Conservation (phyloP, 2,113 vertebrate species). For the Semnornis frantzii region DNA sequence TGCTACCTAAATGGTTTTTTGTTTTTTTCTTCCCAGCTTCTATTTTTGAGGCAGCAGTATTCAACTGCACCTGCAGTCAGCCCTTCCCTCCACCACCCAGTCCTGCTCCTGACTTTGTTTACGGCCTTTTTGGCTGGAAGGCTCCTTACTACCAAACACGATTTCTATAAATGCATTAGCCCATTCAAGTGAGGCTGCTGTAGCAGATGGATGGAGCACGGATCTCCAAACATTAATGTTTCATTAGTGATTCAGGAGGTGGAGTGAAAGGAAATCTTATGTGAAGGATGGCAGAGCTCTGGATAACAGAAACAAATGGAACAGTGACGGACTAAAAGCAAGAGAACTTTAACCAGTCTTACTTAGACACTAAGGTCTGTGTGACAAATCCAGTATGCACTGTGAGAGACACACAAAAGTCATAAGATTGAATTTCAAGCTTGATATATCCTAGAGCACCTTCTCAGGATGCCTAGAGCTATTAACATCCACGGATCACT, state of each 20-base stretch:
- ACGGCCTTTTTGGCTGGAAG: slow-evolving; percentile 71
- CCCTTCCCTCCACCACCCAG: slow-evolving; percentile 42
- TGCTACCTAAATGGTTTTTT: slow-evolving; percentile 44
- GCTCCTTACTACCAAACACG: slow-evolving; percentile 63
- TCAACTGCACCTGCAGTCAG: slow-evolving; percentile 45
- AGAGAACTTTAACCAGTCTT: slow-evolving; percentile 74
- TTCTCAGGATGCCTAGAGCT: slow-evolving; percentile 62
- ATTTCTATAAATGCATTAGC: slow-evolving; percentile 64
- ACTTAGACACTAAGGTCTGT: slow-evolving; percentile 73
- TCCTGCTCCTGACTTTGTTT: slow-evolving; percentile 49
- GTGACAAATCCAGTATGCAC: slow-evolving; percentile 69
- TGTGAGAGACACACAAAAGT: slow-evolving; percentile 64
- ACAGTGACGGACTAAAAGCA: slow-evolving; percentile 72
- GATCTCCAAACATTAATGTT: slow-evolving; percentile 63
- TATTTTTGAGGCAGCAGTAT: slow-evolving; percentile 62
- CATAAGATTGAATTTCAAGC: slow-evolving; percentile 70
- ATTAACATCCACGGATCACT: slow-evolving; percentile 67
- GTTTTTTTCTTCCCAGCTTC: slow-evolving; percentile 11
- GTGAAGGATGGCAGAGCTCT: slow-evolving; percentile 68
- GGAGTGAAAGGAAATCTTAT: slow-evolving; percentile 66
- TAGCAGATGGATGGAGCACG: slow-evolving; percentile 56
- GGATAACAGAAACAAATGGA: slow-evolving; percentile 68
- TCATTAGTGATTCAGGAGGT: slow-evolving; percentile 65
- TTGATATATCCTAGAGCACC: slow-evolving; percentile 50
- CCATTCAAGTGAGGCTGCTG: slow-evolving; percentile 71